A percentile compares a stretch with the other conserved stretches of the same genome.
These are phyloP conservation scores for Patella pellucida DNA, from an alignment of 2,888 invertebrate species.

Conservation along the genomic window DNA sequence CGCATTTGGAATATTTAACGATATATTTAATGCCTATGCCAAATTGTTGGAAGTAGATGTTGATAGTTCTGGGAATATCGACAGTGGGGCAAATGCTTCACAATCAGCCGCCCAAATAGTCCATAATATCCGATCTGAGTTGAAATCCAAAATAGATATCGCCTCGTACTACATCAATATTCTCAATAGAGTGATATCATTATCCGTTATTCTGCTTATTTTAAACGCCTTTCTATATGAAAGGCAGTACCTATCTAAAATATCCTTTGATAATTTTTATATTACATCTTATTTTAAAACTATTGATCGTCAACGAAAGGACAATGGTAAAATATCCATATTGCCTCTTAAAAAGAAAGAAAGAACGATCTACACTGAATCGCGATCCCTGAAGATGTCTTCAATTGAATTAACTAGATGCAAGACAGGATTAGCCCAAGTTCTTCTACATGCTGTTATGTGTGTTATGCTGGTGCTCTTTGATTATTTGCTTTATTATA, in stretches of 20 bases:
- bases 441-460: conserved; percentile 7
- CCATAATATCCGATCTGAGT: not conserved
- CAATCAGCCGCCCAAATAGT: not conserved
- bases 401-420: not conserved
- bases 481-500: conserved; percentile 12
- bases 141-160: not conserved
- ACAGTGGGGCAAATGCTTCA: not conserved
- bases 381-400: not conserved
- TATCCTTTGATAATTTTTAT: conserved; percentile 18
- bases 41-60: not conserved
- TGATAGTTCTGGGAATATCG: not conserved
- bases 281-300: conserved; percentile 8
- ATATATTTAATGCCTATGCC: not conserved
- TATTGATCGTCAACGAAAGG: conserved; percentile 3
- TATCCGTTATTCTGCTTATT: conserved; percentile 10
- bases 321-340: not conserved
- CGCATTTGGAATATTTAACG: not conserved
- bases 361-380: conserved; percentile 16
- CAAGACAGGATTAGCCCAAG: conserved; percentile 16
- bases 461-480: conserved; percentile 8
- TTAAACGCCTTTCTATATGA: conserved; percentile 15
- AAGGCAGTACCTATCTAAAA: conserved; percentile 1
- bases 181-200: not conserved
- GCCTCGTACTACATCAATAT: not conserved
- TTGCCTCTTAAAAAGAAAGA: conserved; percentile 15